Conservation (phyloP, 1,140 invertebrate species). For the Drosophila subpulchrella region DNA sequence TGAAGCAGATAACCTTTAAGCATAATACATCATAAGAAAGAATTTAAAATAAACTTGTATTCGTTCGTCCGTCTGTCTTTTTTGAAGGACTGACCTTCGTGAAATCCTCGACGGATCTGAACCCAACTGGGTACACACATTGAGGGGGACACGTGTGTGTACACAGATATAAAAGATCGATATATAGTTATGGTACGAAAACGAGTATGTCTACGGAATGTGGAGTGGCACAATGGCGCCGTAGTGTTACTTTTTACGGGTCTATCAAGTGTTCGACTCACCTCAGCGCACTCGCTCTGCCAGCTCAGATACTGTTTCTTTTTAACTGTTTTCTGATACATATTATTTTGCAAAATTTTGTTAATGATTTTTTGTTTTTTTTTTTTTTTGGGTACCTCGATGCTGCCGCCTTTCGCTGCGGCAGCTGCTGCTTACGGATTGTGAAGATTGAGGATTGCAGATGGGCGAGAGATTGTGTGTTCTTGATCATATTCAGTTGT, state of each 20-base stretch:
- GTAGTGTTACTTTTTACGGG: slow-evolving; percentile 29
- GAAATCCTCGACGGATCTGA: not conserved
- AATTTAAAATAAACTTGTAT: not conserved
- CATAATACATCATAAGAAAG: not conserved
- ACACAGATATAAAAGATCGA: slow-evolving; percentile 16
- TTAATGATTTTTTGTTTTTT: slow-evolving; percentile 45
- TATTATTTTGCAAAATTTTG: slow-evolving; percentile 70
- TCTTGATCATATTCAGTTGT: slow-evolving; percentile 13
- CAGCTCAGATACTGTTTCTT: slow-evolving; percentile 54
- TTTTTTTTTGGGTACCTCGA: slow-evolving; percentile 76
- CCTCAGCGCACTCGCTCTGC: slow-evolving; percentile 41
- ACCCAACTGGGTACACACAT: slow-evolving; percentile 15
- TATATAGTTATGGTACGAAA: slow-evolving; percentile 30
- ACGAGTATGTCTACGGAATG: slow-evolving; percentile 38
- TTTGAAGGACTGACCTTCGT: not conserved
- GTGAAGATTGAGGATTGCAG: slow-evolving; percentile 11
- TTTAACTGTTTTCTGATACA: slow-evolving; percentile 55
- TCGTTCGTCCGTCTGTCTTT: not conserved
- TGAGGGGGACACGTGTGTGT: not conserved
- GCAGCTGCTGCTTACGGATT: slow-evolving; percentile 23
- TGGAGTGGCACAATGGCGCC: slow-evolving; percentile 28
- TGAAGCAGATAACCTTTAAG: not conserved
- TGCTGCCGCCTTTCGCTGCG: slow-evolving; percentile 32
- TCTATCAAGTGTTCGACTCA: slow-evolving; percentile 43
- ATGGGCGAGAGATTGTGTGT: not conserved